These are phyloP conservation scores for Danaus chrysippus DNA, from an alignment of 2,888 invertebrate species.

Conservation along the genomic window DNA sequence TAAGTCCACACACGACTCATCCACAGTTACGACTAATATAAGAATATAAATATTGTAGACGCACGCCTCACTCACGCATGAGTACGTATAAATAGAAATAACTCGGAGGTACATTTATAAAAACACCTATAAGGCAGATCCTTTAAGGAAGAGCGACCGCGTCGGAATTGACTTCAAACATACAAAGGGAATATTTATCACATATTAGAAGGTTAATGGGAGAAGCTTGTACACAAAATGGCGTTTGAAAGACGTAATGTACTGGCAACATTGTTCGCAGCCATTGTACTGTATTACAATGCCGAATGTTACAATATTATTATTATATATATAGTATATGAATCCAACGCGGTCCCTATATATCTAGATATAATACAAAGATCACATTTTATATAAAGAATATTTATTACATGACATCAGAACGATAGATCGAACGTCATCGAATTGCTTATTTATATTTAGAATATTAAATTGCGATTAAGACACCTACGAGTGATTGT, in stretches of 20 bases:
- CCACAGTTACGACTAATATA: conserved; percentile 45
- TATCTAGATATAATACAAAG: conserved; percentile 56
- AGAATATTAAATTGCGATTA: conserved; percentile 56
- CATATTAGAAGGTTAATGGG: neutral
- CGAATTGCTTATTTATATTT: conserved; percentile 63
- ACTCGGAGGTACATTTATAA: conserved; percentile 66
- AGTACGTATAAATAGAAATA: conserved; percentile 37
- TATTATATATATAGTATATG: conserved; percentile 1
- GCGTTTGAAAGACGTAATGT: neutral
- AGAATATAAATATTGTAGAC: conserved; percentile 53
- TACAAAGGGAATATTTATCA: neutral
- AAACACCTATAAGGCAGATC: conserved; percentile 76
- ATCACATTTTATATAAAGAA: conserved; percentile 63
- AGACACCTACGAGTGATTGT: conserved; percentile 37
- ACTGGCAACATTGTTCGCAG: neutral
- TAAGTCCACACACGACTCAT: conserved; percentile 38
- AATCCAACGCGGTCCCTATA: conserved; percentile 49
- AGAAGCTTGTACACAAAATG: neutral
- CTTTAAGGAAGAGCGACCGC: conserved; percentile 60
- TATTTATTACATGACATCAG: conserved; percentile 36
- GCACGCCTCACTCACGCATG: conserved; percentile 35
- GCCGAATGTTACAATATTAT: neutral
- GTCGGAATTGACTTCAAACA: conserved; percentile 35
- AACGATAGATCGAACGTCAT: conserved; percentile 34
- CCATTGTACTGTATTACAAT: neutral